Evolutionary conservation across 2,888 invertebrate species (phyloP), one percentile per base, ranked within the genome.

Genomic region (Drosophila monieri): DNA sequence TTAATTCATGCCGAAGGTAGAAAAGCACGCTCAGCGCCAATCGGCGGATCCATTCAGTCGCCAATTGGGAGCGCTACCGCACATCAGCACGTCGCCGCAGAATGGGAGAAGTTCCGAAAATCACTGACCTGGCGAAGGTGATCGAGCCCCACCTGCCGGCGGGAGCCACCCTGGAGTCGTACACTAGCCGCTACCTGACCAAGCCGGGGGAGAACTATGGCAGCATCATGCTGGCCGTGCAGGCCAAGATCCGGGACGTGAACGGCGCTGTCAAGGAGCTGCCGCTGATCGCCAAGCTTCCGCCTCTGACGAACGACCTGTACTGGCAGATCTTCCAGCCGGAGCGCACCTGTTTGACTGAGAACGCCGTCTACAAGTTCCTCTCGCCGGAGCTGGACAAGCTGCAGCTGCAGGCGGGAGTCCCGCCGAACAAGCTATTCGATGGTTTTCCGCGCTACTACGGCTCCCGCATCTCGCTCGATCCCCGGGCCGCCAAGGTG

Each of bases 131-230:
- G 8, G 43, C 73, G 5, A 68, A 76, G 37, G 79, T 91, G 14
- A 70, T 91, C 39, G 86, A 90, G 18, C 81, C 88, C 6, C 66
- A 89, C 59, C 69, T 91, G 15, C 52, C 71, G n/a, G 76, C 86
- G 9, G 88, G 87, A 8, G 76, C 67, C 1, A 84, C 80, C 61
- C 76, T 93, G 1, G 58, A 91, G 1, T 89, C 92, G 0, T 91
- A 92, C 64, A 85, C 88, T 14, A 90, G 90, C 9, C 89, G 89
- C 14, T 89, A 89, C 66, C 85, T 93, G n/a, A 93, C 93, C 9
- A 92, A 92, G 15, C 92, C 93, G 0, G 94, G 94, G 0, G 94
- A 94, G 77, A 94, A 94, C 81, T 94, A 94, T 80, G 94, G 94
- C 2, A 94, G 94, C 74, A 90, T 93, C 0, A 94, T 94, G 90